These are phyloP conservation scores for Microtus montanus DNA, from an alignment of 2,113 vertebrate genomes.

Conservation along the genomic window DNA sequence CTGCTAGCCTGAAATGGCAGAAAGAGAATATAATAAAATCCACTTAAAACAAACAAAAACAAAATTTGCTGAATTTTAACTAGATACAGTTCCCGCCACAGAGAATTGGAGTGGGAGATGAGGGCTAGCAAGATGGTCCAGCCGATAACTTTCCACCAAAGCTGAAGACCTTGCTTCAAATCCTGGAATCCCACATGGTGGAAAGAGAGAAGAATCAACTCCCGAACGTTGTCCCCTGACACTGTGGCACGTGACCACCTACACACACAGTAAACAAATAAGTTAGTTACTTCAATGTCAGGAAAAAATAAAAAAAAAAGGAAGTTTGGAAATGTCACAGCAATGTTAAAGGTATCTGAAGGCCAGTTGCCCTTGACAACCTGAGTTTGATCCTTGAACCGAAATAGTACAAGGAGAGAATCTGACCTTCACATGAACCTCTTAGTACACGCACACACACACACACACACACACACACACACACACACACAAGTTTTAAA, in stretches of 20 bases:
- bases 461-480: not conserved
- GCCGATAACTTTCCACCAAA: not conserved
- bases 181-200: not conserved
- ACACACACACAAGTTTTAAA: not conserved
- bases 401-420: not conserved
- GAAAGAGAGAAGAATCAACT: not conserved
- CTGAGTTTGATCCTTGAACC: not conserved
- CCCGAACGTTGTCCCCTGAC: not conserved
- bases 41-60: slow-evolving; percentile 24
- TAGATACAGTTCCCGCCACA: not conserved
- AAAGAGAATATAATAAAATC: slow-evolving; percentile 10
- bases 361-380: not conserved
- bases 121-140: not conserved
- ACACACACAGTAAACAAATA: not conserved
- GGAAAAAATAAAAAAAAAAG: not conserved
- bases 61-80: not conserved
- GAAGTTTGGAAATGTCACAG: not conserved
- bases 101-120: not conserved
- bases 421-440: not conserved
- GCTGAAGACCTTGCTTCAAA: not conserved
- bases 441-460: not conserved
- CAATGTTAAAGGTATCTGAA: not conserved
- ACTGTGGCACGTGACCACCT: not conserved
- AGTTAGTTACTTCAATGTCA: not conserved
- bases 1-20: not conserved